Evolutionary conservation across 1,140 invertebrate species (phyloP).

Genomic region (Diabrotica virgifera): DNA sequence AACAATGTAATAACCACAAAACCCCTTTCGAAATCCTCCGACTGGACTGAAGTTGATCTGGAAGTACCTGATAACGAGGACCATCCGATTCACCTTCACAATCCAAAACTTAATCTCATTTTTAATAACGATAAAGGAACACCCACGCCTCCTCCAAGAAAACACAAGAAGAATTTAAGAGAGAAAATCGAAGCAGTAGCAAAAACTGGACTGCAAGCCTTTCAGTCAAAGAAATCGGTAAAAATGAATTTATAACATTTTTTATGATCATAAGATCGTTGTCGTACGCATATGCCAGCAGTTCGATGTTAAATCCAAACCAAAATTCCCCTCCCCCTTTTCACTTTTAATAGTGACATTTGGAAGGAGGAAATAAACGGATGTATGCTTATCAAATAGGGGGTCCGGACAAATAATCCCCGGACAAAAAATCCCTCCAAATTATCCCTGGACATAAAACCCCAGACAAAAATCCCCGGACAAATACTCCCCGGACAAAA

Average conservation of each 20-base stretch:
- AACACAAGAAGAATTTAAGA: conserved; percentile 31
- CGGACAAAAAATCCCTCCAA: too few relatives aligned
- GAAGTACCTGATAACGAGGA: conserved; percentile 49
- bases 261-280: too few relatives aligned
- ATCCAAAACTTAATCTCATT: conserved; percentile 45
- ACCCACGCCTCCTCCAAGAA: conserved; percentile 43
- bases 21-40: conserved; percentile 47
- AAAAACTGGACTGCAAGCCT: conserved; percentile 40
- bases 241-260: background rate
- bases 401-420: too few relatives aligned
- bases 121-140: conserved; percentile 47
- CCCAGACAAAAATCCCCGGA: too few relatives aligned
- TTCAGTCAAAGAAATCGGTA: conserved; percentile 32
- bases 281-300: too few relatives aligned
- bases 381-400: too few relatives aligned
- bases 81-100: conserved; percentile 40
- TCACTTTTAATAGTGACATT: too few relatives aligned
- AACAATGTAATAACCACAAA: conserved; percentile 32
- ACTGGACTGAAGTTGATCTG: conserved; percentile 57
- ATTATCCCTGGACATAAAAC: too few relatives aligned
- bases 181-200: conserved; percentile 43
- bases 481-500: too few relatives aligned
- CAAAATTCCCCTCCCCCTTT: too few relatives aligned
- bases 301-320: too few relatives aligned
- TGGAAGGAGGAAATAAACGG: too few relatives aligned